Base-by-base conservation (phyloP, 2,888 invertebrate species). In the Tipula confusa region DNA sequence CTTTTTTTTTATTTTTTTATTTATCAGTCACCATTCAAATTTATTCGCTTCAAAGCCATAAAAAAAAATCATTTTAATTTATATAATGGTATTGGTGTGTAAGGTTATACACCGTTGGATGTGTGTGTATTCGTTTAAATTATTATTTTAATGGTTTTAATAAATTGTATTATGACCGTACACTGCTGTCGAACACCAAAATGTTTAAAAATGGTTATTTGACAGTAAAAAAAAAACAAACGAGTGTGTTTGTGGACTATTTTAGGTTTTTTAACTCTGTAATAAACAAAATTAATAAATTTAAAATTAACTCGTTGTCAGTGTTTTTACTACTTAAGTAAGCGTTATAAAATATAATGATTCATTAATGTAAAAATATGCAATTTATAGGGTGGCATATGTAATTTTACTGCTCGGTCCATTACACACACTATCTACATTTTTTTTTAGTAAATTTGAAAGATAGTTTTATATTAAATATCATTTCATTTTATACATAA, bases 11-110 rank as follows among this genome's bases (percentile, higher is more conserved):
- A 64, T 24, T 9, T 64, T 64, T 43, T 64, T 64, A 64, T 64
- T 64, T 64, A 64, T 24, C 64, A 64, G 9, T 24, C 64, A 64
- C 64, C 64, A 64, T 24, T 64, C 64, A 9, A 13, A 64, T 64
- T 64, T 64, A 64, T 64, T 64, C 64, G 64, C 24, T 64, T 24
- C 64, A 64, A 64, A 64, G 64, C 64, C 64, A 64, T 64, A 64
- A 24, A 64, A 64, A 33, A 64, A 43, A 24, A 24, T 64, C 64
- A 24, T 64, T 64, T 64, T 64, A 64, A 64, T 64, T 64, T 64
- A 6, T 64, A 24, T 64, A 64, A 64, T 24, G 24, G 64, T 24
- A 64, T 64, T 64, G 24, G 64, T 64, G 64, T 9, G 48, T 48
- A 3, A 6, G 48, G 18, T 24, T 64, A 64, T 24, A 24, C 24